A percentile compares a stretch with the other conserved stretches of the same genome.
phyloP scores from a whole-genome alignment of 2,888 invertebrate species.

The Metopia argyrocephala region DNA sequence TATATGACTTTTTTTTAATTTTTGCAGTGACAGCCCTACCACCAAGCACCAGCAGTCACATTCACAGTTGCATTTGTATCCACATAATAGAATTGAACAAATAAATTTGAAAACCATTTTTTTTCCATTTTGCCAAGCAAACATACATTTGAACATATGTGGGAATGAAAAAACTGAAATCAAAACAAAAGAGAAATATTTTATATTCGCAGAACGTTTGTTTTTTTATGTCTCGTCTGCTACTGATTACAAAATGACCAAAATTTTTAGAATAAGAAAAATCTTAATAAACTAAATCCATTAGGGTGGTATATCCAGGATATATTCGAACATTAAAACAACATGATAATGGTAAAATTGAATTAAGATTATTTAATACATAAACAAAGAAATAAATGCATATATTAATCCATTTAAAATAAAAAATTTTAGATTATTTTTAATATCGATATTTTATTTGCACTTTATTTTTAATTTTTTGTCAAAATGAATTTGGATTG shows the following conservation, averaged over 20 bases:
- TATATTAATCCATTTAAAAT: background rate
- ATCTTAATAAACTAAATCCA: slow-evolving; percentile 53
- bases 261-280: slow-evolving; percentile 1
- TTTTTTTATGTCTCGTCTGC: slow-evolving; percentile 56
- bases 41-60: background rate
- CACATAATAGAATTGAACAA: slow-evolving; percentile 13
- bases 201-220: slow-evolving; percentile 36
- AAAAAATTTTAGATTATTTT: no score
- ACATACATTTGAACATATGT: no score
- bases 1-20: slow-evolving; percentile 26
- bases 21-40: background rate
- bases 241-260: slow-evolving; percentile 57
- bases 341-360: slow-evolving; percentile 58
- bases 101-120: slow-evolving; percentile 36
- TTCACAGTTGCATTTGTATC: background rate
- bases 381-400: background rate
- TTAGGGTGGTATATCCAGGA: slow-evolving; percentile 56
- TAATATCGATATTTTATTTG: no score
- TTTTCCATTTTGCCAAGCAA: no score
- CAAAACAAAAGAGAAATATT: slow-evolving; percentile 13
- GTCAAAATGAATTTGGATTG: no score
- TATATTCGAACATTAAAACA: slow-evolving; percentile 44
- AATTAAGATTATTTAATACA: slow-evolving; percentile 56
- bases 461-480: no score
- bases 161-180: background rate